These are phyloP conservation scores for Epinephelus awoara DNA, from an alignment of 2,797 vertebrate genomes.

Conservation along the genomic window DNA sequence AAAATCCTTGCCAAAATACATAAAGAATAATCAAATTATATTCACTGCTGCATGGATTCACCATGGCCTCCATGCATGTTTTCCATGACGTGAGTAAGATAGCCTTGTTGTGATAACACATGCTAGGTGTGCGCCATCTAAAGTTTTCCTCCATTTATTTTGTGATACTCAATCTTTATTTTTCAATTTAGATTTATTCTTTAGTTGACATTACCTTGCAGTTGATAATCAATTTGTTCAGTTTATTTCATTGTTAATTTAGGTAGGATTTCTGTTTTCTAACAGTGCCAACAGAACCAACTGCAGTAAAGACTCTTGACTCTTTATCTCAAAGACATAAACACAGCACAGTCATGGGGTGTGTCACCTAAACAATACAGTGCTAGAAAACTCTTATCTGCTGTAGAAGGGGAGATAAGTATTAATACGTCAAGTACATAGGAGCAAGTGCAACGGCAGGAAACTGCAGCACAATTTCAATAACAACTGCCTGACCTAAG, in stretches of 20 bases:
- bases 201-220: neutral
- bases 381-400: neutral
- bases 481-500: neutral
- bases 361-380: neutral
- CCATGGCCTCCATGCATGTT: neutral
- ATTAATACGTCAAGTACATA: neutral
- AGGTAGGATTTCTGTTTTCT: neutral
- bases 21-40: conserved; percentile 43
- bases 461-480: neutral
- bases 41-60: conserved; percentile 32
- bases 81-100: conserved; percentile 31
- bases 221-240: neutral
- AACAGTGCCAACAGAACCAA: neutral
- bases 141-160: conserved; percentile 21
- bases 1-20: conserved; percentile 49
- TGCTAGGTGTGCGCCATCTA: neutral
- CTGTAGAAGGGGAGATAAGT: neutral
- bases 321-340: neutral
- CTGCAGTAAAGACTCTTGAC: neutral
- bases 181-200: neutral
- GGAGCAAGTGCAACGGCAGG: conserved; percentile 3
- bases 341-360: no score
- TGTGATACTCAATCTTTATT: neutral
- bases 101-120: conserved; percentile 13
- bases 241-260: neutral